Evolutionary conservation across 1,140 invertebrate genomes (phyloP), one percentile per base, ranked within the genome.

Genomic region (Anastrepha ludens): DNA sequence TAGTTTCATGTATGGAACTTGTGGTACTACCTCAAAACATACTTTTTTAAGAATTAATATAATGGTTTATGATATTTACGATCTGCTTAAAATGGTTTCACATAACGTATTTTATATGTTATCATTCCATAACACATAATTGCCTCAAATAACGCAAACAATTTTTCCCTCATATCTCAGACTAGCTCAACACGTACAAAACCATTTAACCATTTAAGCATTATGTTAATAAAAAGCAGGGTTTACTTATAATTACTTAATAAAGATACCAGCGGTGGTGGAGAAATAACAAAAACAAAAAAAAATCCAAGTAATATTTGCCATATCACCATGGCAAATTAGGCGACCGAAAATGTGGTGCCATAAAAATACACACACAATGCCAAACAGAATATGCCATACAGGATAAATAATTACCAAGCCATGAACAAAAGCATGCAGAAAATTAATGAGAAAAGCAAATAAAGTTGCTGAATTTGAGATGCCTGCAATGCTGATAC

Each of bases 401-500:
- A 20, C 8, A 81, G 47, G 47, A 81, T 81, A 81, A 50, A 81
- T 81, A 55, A 81, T 58, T 81, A 81, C 74, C 74, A 55, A 50
- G 17, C 20, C 74, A 55, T 81, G 47, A 44, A 50, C 74, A 81
- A 81, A 55, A 55, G 20, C 8, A 20, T 55, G n/a, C 17, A 9
- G 47, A 81, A 70, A 81, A 55, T 81, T 81, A 81, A 81, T 81
- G 74, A 55, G 13, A 55, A 81, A 9, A 58, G 15, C 17, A 50
- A 62, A 47, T 55, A 47, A 81, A 81, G 29, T 29, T 81, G 74
- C 47, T 41, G 55, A 81, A 81, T 81, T 81, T n/a, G 74, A 81
- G 17, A 81, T 81, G 74, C 74, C 74, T 55, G 74, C 74, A 81
- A 81, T 81, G 74, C 74, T 81, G 74, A 81, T 81, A 81, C 74